Evolutionary conservation across 2,113 vertebrate genomes (phyloP), one percentile per base, ranked within the genome.

Genomic region (Myotis brandtii): DNA sequence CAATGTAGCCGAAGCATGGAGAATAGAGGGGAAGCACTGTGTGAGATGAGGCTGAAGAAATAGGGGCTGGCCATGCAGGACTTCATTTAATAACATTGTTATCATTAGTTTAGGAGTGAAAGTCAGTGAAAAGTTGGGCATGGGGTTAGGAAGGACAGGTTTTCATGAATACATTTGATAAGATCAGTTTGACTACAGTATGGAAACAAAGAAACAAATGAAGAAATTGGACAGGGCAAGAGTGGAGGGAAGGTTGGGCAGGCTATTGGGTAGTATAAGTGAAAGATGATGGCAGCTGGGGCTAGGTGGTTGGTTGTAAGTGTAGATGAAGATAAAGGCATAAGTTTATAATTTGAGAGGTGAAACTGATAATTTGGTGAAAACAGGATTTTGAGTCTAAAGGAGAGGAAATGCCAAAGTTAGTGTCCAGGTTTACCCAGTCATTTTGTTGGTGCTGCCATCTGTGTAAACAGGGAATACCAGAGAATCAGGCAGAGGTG

Each of bases 321-420:
- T 2, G 17, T 43, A 72, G 59, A 88, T 43, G 23, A 90, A 69
- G 16, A 64, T 9, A 54, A 82, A 79, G 30, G 76, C 30, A 79
- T 27, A 79, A 48, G 48, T 75, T 91, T 89, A 89, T 21, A n/a
- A 82, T 62, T n/a, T 54, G 54, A 56, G 52, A 89, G 27, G 43
- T 86, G 23, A 94, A 90, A 81, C 6, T 48, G 48, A 89, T 48
- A 92, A 72, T 82, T 70, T 56, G 52, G 70, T 66, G 48, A 88
- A 48, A 66, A 34, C 0, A 88, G 25, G 59, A 80, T 34, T 27
- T 4, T 70, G 18, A 16, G 10, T 23, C 9, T 46, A 9, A 95
- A 79, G 32, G 50, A 84, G 43, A 89, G 27, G 30, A 87, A 89
- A 92, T 52, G 23, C n/a, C 52, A 76, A 92, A 87, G 56, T 11